phyloP scores from a whole-genome alignment of 2,113 vertebrate species.

The Piprites chloris region DNA sequence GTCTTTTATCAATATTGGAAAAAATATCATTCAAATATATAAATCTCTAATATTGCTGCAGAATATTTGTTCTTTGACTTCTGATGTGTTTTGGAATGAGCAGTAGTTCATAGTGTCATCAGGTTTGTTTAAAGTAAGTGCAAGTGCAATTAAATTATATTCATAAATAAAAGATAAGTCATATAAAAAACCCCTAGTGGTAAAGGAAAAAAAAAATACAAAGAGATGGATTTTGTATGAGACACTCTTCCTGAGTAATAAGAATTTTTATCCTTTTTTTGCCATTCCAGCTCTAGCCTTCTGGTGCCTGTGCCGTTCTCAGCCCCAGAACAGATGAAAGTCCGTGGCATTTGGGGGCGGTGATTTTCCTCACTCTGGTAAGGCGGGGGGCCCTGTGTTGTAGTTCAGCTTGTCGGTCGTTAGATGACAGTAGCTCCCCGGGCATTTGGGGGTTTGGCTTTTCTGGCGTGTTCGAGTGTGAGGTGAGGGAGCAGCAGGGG shows the following conservation, averaged over 20 bases:
- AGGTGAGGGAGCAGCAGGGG: background rate
- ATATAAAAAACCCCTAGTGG: background rate
- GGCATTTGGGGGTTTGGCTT: background rate
- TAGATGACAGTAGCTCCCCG: slow-evolving; percentile 65
- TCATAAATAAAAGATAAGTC: background rate
- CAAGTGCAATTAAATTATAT: background rate
- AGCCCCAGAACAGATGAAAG: background rate
- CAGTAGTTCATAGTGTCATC: background rate
- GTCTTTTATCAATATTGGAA: background rate
- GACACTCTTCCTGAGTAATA: background rate
- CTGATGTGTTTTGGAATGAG: background rate
- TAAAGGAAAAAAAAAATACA: background rate
- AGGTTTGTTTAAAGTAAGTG: background rate
- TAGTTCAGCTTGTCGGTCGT: slow-evolving; percentile 37
- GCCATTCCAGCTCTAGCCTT: background rate
- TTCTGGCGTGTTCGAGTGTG: background rate
- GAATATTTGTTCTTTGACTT: background rate
- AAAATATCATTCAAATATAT: background rate
- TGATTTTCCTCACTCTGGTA: accelerated
- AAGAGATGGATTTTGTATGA: background rate
- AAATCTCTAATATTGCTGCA: background rate
- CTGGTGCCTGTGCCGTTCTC: background rate
- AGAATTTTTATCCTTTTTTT: background rate
- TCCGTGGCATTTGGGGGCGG: background rate
- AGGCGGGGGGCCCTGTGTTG: background rate